These are phyloP conservation scores for Dyspetes luteomarginatus DNA, from an alignment of 2,888 invertebrate species.

Conservation along the genomic window DNA sequence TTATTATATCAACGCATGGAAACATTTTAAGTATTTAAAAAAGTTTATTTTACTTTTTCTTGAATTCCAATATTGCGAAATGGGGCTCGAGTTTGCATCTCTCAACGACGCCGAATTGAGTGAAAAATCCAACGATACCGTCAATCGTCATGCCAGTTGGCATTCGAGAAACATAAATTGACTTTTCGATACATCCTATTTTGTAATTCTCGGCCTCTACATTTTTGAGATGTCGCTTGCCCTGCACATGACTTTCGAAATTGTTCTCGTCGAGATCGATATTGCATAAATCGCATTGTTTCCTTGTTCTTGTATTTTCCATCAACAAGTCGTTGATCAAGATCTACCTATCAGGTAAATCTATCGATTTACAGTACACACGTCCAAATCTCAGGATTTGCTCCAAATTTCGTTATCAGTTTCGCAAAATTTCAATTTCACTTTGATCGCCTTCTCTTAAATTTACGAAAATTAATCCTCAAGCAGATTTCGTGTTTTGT, in stretches of 20 bases:
- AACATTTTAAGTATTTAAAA: background rate
- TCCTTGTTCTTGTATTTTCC: slow-evolving; percentile 65
- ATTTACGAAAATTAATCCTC: slow-evolving; percentile 90
- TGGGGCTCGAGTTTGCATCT: slow-evolving; percentile 58
- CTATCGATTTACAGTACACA: too few species aligned
- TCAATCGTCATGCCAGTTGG: slow-evolving; percentile 59
- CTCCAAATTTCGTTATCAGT: slow-evolving; percentile 88
- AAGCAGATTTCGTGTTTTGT: slow-evolving; percentile 87
- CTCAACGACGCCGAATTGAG: slow-evolving; percentile 73
- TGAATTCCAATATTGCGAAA: slow-evolving; percentile 73
- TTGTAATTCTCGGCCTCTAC: slow-evolving; percentile 44
- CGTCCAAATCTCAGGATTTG: background rate
- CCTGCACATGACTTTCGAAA: slow-evolving; percentile 73
- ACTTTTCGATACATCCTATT: slow-evolving; percentile 69
- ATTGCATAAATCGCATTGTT: slow-evolving; percentile 74
- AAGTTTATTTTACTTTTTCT: slow-evolving; percentile 69
- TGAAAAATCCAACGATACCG: slow-evolving; percentile 68
- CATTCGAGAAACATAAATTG: slow-evolving; percentile 73
- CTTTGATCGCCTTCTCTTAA: slow-evolving; percentile 86
- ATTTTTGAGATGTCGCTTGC: slow-evolving; percentile 76
- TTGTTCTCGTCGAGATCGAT: slow-evolving; percentile 68
- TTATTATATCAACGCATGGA: background rate
- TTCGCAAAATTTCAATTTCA: slow-evolving; percentile 88
- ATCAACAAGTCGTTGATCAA: background rate
- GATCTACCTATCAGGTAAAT: background rate